Evolutionary conservation across 2,888 invertebrate genomes (phyloP).

Genomic region (Lasioglossum morio): DNA sequence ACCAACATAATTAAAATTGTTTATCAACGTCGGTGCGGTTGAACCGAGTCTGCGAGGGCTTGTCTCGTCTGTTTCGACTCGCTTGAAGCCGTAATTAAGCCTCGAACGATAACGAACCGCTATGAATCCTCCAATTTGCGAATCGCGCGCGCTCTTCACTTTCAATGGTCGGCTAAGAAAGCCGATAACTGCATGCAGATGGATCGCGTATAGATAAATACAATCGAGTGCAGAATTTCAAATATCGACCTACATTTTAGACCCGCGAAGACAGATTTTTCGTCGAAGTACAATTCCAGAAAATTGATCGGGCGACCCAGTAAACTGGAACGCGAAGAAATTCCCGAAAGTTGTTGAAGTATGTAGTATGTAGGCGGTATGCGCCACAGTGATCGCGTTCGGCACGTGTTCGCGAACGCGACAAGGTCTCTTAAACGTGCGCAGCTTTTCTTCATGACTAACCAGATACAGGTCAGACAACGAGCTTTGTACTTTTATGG

Average conservation of each 20-base stretch:
- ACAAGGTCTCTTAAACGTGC: conserved; percentile 34
- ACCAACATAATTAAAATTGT: conserved; percentile 9
- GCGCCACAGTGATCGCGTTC: conserved; percentile 18
- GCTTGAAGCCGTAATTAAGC: conserved; percentile 4
- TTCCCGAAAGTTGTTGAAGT: not conserved
- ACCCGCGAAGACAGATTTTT: not conserved
- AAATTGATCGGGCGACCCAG: not conserved
- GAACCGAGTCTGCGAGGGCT: not conserved
- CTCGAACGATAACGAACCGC: conserved; percentile 14
- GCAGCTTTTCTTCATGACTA: conserved; percentile 40
- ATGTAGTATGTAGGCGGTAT: conserved; percentile 36
- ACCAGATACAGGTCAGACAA: conserved; percentile 48
- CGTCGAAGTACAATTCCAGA: not conserved
- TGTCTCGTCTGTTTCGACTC: not conserved
- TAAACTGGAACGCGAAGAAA: not conserved
- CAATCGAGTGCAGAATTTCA: not conserved
- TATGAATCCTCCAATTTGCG: conserved; percentile 6
- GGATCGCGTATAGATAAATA: not conserved
- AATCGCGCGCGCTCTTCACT: not conserved
- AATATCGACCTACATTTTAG: not conserved
- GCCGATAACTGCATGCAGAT: not conserved
- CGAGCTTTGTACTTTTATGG: conserved; percentile 55
- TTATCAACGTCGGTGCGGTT: conserved; percentile 11
- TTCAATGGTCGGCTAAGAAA: not conserved
- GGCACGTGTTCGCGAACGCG: conserved; percentile 29